Evolutionary conservation across 2,113 vertebrate genomes (phyloP).

Genomic region (Petromus typicus): DNA sequence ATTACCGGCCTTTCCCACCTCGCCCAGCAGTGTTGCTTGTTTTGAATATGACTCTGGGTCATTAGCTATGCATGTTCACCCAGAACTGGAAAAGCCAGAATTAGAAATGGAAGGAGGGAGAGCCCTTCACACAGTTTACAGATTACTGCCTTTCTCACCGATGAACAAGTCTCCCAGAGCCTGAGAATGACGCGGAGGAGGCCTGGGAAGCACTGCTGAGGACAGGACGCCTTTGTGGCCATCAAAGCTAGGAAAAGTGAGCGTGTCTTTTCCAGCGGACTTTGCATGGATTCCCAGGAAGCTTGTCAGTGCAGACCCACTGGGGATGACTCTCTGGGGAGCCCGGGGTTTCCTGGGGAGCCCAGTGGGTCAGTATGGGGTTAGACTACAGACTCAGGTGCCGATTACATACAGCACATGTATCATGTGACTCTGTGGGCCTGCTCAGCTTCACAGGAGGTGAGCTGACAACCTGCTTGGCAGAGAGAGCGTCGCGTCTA

Average conservation of each 20-base stretch:
- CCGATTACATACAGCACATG: not conserved
- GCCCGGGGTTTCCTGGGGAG: conserved; percentile 44
- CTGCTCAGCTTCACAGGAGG: not conserved
- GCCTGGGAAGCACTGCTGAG: rapidly evolving
- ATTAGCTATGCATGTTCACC: not conserved
- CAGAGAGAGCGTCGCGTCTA: conserved; percentile 5
- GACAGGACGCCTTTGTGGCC: not conserved
- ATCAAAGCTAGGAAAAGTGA: conserved; percentile 52
- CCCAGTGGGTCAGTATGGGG: not conserved
- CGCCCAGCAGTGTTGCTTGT: not conserved
- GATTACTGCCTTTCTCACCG: not conserved
- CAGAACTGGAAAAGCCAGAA: not conserved
- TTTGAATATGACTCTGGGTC: not conserved
- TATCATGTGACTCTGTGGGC: not conserved
- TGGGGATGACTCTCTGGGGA: conserved; percentile 31
- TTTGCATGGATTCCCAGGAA: conserved; percentile 25
- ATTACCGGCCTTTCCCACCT: too few species aligned
- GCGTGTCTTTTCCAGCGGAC: conserved; percentile 28
- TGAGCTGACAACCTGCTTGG: not conserved
- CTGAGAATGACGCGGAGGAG: not conserved
- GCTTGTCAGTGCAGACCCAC: not conserved
- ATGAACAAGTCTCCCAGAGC: not conserved
- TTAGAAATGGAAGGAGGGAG: not conserved
- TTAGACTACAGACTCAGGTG: conserved; percentile 41
- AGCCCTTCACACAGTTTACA: not conserved